phyloP scores from a whole-genome alignment of 2,888 invertebrate species.

The Steinernema scapterisci region DNA sequence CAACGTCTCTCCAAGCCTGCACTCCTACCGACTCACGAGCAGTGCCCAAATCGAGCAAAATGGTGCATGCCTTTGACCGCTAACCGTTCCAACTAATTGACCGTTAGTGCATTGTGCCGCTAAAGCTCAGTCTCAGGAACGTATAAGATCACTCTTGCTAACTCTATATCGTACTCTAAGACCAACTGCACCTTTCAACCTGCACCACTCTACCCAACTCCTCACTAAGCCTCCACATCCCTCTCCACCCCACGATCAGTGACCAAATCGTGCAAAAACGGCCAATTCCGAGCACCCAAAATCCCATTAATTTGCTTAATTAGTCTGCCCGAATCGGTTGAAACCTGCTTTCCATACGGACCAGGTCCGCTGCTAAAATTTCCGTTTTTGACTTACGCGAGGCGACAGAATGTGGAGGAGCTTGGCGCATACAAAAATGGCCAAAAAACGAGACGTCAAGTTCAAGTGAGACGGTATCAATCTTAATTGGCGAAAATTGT shows the following conservation, averaged over 20 bases:
- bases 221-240: too few relatives aligned
- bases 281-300: slow-evolving; percentile 8
- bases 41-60: too few relatives aligned
- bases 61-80: too few relatives aligned
- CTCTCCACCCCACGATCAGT: background rate
- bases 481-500: background rate
- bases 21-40: too few relatives aligned
- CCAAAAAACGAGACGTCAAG: background rate
- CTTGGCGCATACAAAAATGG: background rate
- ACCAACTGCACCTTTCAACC: too few relatives aligned
- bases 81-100: too few relatives aligned
- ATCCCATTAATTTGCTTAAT: slow-evolving; percentile 18
- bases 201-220: too few relatives aligned
- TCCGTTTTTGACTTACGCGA: background rate
- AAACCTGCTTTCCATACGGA: background rate
- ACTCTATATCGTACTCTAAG: too few relatives aligned
- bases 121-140: too few relatives aligned
- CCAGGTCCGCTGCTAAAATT: background rate
- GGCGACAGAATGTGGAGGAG: slow-evolving; percentile 26
- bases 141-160: too few relatives aligned
- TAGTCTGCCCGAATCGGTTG: background rate
- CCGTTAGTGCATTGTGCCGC: too few relatives aligned
- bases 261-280: background rate
- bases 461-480: slow-evolving; percentile 1
- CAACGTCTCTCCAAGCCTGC: too few relatives aligned